phyloP scores from a whole-genome alignment of 2,113 vertebrate genomes.

The Tichodroma muraria region DNA sequence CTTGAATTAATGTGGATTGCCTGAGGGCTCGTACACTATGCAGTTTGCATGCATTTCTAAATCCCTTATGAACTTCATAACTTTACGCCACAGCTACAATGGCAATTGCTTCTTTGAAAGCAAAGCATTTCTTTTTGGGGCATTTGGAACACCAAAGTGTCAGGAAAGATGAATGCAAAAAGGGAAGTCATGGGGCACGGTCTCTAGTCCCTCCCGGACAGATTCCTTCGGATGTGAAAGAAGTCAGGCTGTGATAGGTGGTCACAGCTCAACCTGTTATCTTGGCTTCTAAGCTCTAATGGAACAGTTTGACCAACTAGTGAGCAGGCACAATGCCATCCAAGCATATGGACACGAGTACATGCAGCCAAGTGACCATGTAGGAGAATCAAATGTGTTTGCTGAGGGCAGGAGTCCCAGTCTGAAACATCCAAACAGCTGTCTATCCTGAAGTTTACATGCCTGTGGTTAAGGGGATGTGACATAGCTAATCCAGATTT shows the following conservation, averaged over 20 bases:
- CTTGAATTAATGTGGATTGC: slow-evolving; percentile 21
- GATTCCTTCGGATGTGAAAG: not conserved
- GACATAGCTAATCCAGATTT: slow-evolving; percentile 65
- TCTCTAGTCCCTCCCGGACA: not conserved
- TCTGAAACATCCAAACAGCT: slow-evolving; percentile 71
- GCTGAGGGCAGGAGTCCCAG: slow-evolving; percentile 71
- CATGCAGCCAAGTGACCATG: slow-evolving; percentile 71
- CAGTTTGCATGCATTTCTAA: slow-evolving; percentile 39
- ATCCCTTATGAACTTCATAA: slow-evolving; percentile 7
- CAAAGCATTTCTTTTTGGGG: not conserved
- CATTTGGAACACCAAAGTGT: not conserved
- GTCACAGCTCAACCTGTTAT: not conserved
- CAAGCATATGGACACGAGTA: slow-evolving; percentile 62
- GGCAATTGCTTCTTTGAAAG: slow-evolving; percentile 7
- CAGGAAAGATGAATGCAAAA: not conserved
- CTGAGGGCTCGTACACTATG: slow-evolving; percentile 23
- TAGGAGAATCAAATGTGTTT: slow-evolving; percentile 70
- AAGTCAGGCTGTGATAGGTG: not conserved
- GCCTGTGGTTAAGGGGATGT: slow-evolving; percentile 64
- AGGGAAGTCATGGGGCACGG: not conserved
- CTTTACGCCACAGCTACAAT: not conserved
- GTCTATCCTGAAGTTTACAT: slow-evolving; percentile 65
- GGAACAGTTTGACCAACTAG: slow-evolving; percentile 36
- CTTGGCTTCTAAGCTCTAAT: not conserved
- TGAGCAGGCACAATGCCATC: slow-evolving; percentile 63